Base-by-base conservation (phyloP, 2,888 invertebrate genomes). In the Dilophus febrilis region DNA sequence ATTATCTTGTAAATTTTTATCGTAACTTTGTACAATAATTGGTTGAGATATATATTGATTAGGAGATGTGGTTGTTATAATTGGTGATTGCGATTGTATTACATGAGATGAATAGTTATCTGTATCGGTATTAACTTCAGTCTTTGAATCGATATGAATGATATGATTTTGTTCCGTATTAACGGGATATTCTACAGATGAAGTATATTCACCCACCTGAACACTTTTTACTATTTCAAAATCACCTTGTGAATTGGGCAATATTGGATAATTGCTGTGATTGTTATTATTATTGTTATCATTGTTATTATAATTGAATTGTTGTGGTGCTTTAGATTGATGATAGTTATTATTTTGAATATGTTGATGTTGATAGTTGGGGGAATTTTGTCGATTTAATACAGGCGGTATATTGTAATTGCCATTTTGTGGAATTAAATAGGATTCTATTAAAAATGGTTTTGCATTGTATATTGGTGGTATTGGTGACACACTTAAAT, bases 171-270 rank as follows among this genome's bases (percentile, higher is more conserved):
- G 74, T 42, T 80, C 70, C 40, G 74, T 68, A 47, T 77, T 75
- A 32, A 77, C 68, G 10, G 82, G 78, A 56, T 80, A 77, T 48
- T 80, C 77, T 32, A 81, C 66, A 2, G 78, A 75, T 32, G 79
- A 74, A 1, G 78, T 64, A 50, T 70, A 80, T 51, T 79, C 76
- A 3, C 71, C 72, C 6, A 82, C 49, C 32, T 76, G 74, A 38
- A 81, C 65, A 51, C 80, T 79, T 50, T 74, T 71, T 35, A 71
- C 58, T 17, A 77, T 61, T 49, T 74, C 66, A 10, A 74, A 61
- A 46, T 66, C 64, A 40, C 56, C 58, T 13, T 36, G 42, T 12
- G 29, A 27, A 14, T 27, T 32, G n/a, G n/a, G n/a, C n/a, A n/a
- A n/a, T n/a, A n/a, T n/a, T n/a, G n/a, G n/a, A 6, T 4, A 8